Conservation (phyloP, 2,888 invertebrate genomes). For the Poecilus cupreus region DNA sequence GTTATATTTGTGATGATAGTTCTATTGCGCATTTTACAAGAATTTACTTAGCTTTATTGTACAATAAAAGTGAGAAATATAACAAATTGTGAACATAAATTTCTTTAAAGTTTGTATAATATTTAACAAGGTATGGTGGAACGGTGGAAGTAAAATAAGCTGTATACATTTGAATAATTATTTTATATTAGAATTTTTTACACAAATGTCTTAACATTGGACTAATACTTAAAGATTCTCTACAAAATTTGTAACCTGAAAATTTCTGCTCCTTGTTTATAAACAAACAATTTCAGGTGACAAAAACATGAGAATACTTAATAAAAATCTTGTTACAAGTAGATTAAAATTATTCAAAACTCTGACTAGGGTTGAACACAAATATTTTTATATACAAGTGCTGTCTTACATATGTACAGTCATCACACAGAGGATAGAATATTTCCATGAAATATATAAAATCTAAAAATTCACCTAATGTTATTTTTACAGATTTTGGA, state of each 20-base stretch:
- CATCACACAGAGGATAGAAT: conserved; percentile 52
- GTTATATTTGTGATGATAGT: not conserved
- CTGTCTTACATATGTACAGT: conserved; percentile 50
- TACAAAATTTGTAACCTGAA: conserved; percentile 21
- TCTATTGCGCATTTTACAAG: not conserved
- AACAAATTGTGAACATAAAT: too few species aligned
- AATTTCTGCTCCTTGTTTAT: not conserved
- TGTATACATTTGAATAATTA: conserved; percentile 53
- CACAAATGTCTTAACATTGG: conserved; percentile 55
- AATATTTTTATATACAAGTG: conserved; percentile 46
- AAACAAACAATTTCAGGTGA: not conserved
- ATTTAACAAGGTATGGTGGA: too few species aligned
- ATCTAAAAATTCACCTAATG: conserved; percentile 50
- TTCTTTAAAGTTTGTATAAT: too few species aligned
- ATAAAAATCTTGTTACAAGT: conserved; percentile 54
- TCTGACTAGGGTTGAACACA: conserved; percentile 49
- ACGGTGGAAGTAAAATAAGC: not conserved
- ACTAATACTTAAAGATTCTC: conserved; percentile 45
- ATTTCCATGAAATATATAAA: conserved; percentile 51
- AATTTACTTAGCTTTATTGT: not conserved
- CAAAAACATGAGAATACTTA: conserved; percentile 27
- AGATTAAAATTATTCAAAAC: conserved; percentile 33
- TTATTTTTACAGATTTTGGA: conserved; percentile 57
- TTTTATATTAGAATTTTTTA: conserved; percentile 58
- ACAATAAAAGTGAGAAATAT: not conserved